phyloP scores from a whole-genome alignment of 2,888 invertebrate genomes.

The Philereme vetulata region DNA sequence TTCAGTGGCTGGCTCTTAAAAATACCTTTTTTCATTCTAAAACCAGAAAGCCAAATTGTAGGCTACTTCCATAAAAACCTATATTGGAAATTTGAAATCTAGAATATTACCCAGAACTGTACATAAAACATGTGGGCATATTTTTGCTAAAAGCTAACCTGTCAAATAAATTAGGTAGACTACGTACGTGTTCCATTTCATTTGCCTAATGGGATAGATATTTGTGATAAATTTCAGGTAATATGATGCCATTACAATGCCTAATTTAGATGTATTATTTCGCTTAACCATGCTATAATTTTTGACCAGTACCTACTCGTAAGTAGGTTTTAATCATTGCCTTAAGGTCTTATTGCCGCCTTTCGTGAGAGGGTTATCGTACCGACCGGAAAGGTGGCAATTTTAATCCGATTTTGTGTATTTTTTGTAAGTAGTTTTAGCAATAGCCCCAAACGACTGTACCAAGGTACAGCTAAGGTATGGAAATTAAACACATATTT shows the following conservation, averaged over 20 bases:
- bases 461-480: no score
- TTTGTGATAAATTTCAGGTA: constrained; percentile 4
- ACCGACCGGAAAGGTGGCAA: constrained; percentile 4
- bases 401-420: constrained; percentile 10
- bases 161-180: constrained; percentile 7
- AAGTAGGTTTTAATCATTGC: constrained; percentile 28
- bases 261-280: no score
- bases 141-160: constrained; percentile 8
- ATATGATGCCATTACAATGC: neutral
- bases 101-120: no score
- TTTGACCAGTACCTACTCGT: no score
- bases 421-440: neutral
- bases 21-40: no score
- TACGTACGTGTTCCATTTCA: constrained; percentile 4
- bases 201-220: constrained; percentile 15
- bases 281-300: constrained; percentile 3
- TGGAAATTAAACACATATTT: no score
- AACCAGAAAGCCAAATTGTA: no score
- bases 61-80: no score
- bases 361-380: constrained; percentile 28
- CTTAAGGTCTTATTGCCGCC: constrained; percentile 18
- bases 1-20: no score
- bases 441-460: no score
- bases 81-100: no score
- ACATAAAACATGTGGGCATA: constrained; percentile 2